Percentiles rank a stretch among this genome's conserved stretches.
Conservation (phyloP, 2,113 vertebrate species). For the Dicentrarchus labrax region DNA sequence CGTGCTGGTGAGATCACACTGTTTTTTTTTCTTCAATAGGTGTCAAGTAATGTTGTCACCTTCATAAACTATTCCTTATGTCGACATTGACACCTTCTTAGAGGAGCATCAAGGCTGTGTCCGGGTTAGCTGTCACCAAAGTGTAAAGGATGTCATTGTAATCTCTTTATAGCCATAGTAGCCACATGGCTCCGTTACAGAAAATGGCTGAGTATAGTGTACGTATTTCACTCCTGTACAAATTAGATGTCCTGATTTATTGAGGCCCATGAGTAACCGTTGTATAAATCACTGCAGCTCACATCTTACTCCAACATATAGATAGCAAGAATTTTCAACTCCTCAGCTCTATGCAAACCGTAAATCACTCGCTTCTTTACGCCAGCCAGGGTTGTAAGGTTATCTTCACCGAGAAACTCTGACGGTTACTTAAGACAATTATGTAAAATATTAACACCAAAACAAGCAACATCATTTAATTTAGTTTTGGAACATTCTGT, state of each 20-base stretch:
- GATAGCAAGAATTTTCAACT: constrained; percentile 53
- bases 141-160: constrained; percentile 73
- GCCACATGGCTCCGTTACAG: constrained; percentile 58
- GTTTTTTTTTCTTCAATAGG: constrained; percentile 50
- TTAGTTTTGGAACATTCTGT: neutral
- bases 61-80: constrained; percentile 74
- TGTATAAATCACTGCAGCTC: constrained; percentile 68
- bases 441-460: neutral
- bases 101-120: constrained; percentile 80
- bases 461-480: neutral
- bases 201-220: constrained; percentile 62
- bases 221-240: constrained; percentile 71
- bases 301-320: constrained; percentile 63
- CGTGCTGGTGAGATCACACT: constrained; percentile 80
- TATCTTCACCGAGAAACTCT: constrained; percentile 26
- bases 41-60: constrained; percentile 75
- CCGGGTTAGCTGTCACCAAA: constrained; percentile 78
- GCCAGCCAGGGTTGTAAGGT: constrained; percentile 19
- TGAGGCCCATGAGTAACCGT: constrained; percentile 30
- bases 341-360: constrained; percentile 43
- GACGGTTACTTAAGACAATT: constrained; percentile 5
- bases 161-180: constrained; percentile 66
- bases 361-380: constrained; percentile 51
- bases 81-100: constrained; percentile 72
- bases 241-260: constrained; percentile 83